phyloP scores from a whole-genome alignment of 2,113 vertebrate species.

The Lonchura striata region DNA sequence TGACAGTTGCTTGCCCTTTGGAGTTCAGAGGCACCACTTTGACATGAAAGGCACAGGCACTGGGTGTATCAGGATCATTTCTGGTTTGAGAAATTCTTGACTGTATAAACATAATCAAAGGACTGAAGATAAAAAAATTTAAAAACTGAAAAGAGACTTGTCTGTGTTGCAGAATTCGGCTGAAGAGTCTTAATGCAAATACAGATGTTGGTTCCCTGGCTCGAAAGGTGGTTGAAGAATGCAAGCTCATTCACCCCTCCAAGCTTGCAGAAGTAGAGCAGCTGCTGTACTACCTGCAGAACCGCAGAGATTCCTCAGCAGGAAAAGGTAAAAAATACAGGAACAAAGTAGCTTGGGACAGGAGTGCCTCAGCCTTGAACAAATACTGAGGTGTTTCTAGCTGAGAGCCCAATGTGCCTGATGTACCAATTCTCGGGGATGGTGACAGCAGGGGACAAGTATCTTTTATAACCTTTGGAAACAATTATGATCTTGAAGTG shows the following conservation, averaged over 20 bases:
- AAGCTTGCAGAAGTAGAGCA: constrained; percentile 92
- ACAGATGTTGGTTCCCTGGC: constrained; percentile 92
- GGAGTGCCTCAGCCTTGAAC: background rate
- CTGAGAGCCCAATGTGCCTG: background rate
- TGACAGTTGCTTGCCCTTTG: background rate
- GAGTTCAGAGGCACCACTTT: background rate
- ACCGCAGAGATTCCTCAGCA: constrained; percentile 79
- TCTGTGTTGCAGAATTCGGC: constrained; percentile 83
- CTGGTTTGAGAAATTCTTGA: background rate
- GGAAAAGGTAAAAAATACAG: constrained; percentile 71
- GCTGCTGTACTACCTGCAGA: constrained; percentile 92
- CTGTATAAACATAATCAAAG: background rate
- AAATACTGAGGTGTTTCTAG: background rate
- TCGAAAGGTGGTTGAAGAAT: constrained; percentile 94
- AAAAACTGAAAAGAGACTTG: background rate
- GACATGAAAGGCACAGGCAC: background rate
- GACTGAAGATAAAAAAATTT: background rate
- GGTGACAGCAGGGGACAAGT: background rate
- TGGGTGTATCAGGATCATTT: background rate
- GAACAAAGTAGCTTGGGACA: background rate
- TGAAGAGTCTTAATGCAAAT: constrained; percentile 92
- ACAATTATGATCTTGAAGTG: background rate
- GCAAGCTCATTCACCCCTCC: constrained; percentile 90
- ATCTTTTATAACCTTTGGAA: background rate
- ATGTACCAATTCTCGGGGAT: background rate